These are phyloP conservation scores for Thymelicus lineola DNA, from an alignment of 2,888 invertebrate genomes.

Conservation along the genomic window DNA sequence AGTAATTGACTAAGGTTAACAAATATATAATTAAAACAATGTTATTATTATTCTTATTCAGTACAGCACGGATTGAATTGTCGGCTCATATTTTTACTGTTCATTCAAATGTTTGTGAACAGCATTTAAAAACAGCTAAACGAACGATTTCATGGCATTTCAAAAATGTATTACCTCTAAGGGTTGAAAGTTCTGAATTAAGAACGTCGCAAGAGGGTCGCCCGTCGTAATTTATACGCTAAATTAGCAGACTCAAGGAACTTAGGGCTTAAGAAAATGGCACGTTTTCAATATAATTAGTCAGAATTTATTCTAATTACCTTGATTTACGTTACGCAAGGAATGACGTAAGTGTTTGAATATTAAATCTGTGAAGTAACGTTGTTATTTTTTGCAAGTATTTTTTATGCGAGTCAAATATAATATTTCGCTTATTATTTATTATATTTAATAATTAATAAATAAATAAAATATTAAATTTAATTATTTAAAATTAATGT, in stretches of 20 bases:
- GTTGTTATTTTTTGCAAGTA: too few species aligned
- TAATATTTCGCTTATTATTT: too few species aligned
- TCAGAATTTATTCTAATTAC: conserved; percentile 14
- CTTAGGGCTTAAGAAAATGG: conserved; percentile 11
- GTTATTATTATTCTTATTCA: too few species aligned
- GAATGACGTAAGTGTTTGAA: neutral
- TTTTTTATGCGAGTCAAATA: too few species aligned
- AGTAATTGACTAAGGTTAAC: too few species aligned
- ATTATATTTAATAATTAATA: too few species aligned
- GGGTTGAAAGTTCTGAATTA: conserved; percentile 6
- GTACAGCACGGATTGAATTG: too few species aligned
- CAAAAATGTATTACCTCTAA: conserved; percentile 10
- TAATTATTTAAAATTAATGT: too few species aligned
- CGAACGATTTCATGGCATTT: neutral
- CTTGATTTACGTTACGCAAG: neutral
- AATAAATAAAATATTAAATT: too few species aligned
- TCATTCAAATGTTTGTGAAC: neutral
- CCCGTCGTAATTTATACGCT: conserved; percentile 20
- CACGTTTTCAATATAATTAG: conserved; percentile 26
- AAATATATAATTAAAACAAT: too few species aligned
- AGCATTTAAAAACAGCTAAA: neutral
- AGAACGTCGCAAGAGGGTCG: conserved; percentile 28
- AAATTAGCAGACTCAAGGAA: conserved; percentile 17
- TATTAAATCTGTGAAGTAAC: neutral
- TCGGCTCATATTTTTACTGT: too few species aligned